A percentile compares a stretch with the other conserved stretches of the same genome.
phyloP scores from a whole-genome alignment of 2,113 vertebrate genomes.

The Charadrius vociferus region DNA sequence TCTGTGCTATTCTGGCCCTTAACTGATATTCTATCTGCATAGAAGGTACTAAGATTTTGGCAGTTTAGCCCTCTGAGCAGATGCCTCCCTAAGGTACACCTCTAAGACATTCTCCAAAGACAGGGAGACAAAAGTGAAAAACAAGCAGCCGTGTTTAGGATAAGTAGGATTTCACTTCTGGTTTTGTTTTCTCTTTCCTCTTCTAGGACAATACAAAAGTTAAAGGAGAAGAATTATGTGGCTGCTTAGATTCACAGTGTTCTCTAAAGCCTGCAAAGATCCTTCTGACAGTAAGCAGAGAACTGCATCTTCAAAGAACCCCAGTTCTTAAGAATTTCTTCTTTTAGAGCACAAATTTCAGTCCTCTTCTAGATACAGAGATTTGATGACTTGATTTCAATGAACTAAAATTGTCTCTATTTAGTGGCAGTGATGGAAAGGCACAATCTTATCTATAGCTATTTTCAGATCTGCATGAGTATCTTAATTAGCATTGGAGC shows the following conservation, averaged over 20 bases:
- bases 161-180: not conserved
- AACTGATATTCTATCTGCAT: not conserved
- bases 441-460: not conserved
- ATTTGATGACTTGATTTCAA: not conserved
- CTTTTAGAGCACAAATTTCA: not conserved
- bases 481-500: not conserved
- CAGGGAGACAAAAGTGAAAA: not conserved
- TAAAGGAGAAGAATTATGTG: not conserved
- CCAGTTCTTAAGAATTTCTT: not conserved
- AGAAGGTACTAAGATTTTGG: not conserved
- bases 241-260: not conserved
- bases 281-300: not conserved
- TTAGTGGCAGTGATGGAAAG: not conserved
- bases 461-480: not conserved
- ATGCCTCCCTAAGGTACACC: not conserved
- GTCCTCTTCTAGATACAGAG: not conserved
- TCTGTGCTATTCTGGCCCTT: not conserved
- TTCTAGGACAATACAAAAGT: not conserved
- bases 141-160: not conserved
- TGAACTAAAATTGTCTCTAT: not conserved
- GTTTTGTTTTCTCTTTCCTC: not conserved
- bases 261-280: not conserved
- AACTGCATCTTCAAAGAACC: not conserved
- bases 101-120: not conserved
- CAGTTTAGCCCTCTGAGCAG: not conserved